Conservation (phyloP, 2,888 invertebrate species). For the Caenorhabditis sulstoni region DNA sequence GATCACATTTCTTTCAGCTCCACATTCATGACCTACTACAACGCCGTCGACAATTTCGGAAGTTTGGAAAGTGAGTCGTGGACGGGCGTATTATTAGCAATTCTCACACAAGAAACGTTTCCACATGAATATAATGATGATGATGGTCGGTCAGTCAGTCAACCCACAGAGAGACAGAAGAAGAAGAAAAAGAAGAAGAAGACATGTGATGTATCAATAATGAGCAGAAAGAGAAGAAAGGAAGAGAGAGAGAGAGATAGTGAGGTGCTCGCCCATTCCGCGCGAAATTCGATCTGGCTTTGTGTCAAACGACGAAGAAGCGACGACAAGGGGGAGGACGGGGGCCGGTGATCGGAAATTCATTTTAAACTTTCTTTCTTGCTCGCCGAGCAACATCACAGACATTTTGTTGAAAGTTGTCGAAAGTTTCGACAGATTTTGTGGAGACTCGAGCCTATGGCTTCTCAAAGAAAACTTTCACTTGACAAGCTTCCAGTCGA, state of each 20-base stretch:
- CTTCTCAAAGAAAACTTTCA: no score
- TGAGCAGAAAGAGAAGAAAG: constrained; percentile 6
- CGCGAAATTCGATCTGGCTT: constrained; percentile 45
- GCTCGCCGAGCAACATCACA: neutral
- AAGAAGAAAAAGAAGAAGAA: constrained; percentile 1
- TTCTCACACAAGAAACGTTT: neutral
- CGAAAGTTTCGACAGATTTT: neutral
- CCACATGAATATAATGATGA: constrained; percentile 5
- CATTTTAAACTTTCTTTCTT: constrained; percentile 26
- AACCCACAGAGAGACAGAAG: neutral
- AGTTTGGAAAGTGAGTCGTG: constrained; percentile 55
- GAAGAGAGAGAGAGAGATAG: neutral
- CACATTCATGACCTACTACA: constrained; percentile 55
- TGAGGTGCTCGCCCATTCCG: neutral
- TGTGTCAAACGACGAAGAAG: constrained; percentile 13
- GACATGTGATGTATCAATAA: constrained; percentile 39
- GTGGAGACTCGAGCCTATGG: no score
- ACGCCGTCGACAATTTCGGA: constrained; percentile 55
- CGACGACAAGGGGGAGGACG: no score
- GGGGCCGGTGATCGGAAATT: constrained; percentile 20
- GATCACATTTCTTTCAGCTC: constrained; percentile 32
- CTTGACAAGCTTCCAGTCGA: no score
- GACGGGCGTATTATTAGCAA: no score
- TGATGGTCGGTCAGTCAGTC: no score
- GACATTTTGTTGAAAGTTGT: neutral